Percentiles rank a stretch among this genome's conserved stretches.
phyloP scores from a whole-genome alignment of 2,888 invertebrate genomes.

The Caprella mutica region DNA sequence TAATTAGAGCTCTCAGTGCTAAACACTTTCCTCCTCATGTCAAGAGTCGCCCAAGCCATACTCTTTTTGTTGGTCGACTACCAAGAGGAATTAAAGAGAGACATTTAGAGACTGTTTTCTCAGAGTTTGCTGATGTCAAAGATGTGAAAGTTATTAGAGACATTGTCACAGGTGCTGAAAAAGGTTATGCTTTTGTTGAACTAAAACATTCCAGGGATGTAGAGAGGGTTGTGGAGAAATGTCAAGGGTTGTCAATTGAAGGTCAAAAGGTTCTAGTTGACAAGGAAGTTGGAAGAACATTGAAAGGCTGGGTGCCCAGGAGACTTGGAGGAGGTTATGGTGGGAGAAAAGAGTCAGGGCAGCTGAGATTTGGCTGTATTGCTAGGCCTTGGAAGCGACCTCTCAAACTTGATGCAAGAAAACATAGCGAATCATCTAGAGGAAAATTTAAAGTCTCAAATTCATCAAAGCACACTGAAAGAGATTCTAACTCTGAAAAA shows the following conservation, averaged over 20 bases:
- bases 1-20: slow-evolving; percentile 57
- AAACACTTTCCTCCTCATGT: slow-evolving; percentile 55
- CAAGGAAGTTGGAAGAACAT: slow-evolving; percentile 57
- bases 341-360: slow-evolving; percentile 73
- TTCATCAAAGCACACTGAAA: too few relatives aligned
- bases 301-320: slow-evolving; percentile 72
- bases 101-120: slow-evolving; percentile 45
- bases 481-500: too few relatives aligned
- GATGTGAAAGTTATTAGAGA: slow-evolving; percentile 54
- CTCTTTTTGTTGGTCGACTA: slow-evolving; percentile 63
- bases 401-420: slow-evolving; percentile 23
- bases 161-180: slow-evolving; percentile 68
- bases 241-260: slow-evolving; percentile 53
- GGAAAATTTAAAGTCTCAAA: background rate
- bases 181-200: slow-evolving; percentile 77
- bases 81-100: slow-evolving; percentile 54
- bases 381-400: slow-evolving; percentile 57
- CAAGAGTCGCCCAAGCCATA: slow-evolving; percentile 56
- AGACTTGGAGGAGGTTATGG: slow-evolving; percentile 78
- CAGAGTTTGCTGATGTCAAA: slow-evolving; percentile 18
- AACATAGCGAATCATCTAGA: background rate
- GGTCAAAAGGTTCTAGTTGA: slow-evolving; percentile 62
- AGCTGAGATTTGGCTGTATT: slow-evolving; percentile 71
- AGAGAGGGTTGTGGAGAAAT: slow-evolving; percentile 50
- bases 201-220: slow-evolving; percentile 53